A percentile compares a stretch with the other conserved stretches of the same genome.
These are phyloP conservation scores for Maconellicoccus hirsutus DNA, from an alignment of 1,140 invertebrate species.

Conservation along the genomic window DNA sequence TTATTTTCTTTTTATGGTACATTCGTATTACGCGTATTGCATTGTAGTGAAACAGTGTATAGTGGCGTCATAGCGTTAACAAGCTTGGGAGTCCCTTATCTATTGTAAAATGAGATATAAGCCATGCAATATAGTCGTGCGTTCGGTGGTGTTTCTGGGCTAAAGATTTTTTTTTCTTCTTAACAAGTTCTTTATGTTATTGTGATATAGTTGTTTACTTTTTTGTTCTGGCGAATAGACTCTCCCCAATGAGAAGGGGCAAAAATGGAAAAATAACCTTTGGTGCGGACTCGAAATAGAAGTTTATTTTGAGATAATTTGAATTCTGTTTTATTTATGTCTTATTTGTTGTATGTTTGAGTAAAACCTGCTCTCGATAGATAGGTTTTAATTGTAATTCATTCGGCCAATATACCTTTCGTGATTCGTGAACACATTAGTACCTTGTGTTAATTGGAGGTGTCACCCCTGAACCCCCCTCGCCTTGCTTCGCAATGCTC, in stretches of 20 bases:
- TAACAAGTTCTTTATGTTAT: neutral
- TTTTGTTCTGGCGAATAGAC: neutral
- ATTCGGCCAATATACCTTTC: no score
- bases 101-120: slow-evolving; percentile 16
- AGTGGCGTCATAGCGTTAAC: slow-evolving; percentile 18
- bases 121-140: slow-evolving; percentile 13
- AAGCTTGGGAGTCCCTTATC: slow-evolving; percentile 11
- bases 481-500: no score
- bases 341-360: no score
- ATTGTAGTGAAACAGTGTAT: neutral
- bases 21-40: neutral
- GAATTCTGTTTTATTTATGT: neutral
- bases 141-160: neutral
- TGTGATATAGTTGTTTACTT: neutral
- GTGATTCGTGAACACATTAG: no score
- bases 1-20: slow-evolving; percentile 20
- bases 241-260: neutral
- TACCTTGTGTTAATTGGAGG: no score
- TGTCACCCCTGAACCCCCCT: no score
- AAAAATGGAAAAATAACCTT: neutral
- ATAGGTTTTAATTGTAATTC: no score
- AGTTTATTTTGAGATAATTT: neutral
- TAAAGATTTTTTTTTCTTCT: slow-evolving; percentile 11
- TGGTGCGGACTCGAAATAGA: neutral
- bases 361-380: no score